A percentile compares a stretch with the other conserved stretches of the same genome.
Conservation (phyloP, 1,140 invertebrate species). For the Gryon sp. region DNA sequence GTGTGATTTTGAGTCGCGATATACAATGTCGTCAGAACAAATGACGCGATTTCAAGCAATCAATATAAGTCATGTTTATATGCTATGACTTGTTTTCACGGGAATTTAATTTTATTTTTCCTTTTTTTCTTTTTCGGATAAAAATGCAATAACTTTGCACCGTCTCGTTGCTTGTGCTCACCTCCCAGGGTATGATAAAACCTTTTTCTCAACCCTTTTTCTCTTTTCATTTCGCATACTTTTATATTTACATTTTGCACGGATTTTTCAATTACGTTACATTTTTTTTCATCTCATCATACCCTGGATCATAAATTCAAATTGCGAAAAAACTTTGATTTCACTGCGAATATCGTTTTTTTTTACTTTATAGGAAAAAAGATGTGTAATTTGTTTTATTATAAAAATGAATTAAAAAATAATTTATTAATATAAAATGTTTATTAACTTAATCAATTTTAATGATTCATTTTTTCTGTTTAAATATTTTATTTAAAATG, state of each 20-base stretch:
- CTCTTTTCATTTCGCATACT: background rate
- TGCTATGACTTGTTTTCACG: conserved; percentile 11
- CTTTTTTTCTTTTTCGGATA: no score
- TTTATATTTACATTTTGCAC: conserved; percentile 11
- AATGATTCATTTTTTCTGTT: no score
- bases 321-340: no score
- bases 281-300: background rate
- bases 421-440: no score
- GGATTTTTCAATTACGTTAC: background rate
- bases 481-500: no score
- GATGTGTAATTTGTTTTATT: no score
- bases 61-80: conserved; percentile 21
- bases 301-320: no score
- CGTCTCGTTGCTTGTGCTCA: background rate
- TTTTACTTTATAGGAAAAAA: no score
- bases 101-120: background rate
- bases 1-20: conserved; percentile 20
- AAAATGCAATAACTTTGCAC: conserved; percentile 1
- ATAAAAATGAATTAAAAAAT: no score
- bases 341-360: no score
- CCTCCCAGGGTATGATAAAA: conserved; percentile 13
- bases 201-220: conserved; percentile 10
- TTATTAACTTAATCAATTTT: no score
- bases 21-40: conserved; percentile 9
- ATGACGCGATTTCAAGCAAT: conserved; percentile 3